Conservation (phyloP, 35 echinoderm and acorn worm genomes). For the Acanthaster planci region DNA sequence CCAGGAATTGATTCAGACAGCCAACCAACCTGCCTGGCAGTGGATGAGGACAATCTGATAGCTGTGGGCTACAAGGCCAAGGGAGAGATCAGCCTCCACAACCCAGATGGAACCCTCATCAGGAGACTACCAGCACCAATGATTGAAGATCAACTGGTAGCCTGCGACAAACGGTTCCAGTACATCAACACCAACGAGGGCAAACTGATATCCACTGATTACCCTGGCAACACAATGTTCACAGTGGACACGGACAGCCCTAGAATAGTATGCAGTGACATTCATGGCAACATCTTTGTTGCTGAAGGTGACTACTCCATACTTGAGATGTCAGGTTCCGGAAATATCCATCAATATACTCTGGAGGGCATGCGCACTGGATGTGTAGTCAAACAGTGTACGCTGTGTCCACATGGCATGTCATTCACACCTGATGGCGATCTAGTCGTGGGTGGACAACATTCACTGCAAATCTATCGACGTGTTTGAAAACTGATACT, state of each 20-base stretch:
- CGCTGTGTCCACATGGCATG: neutral
- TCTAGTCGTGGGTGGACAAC: neutral
- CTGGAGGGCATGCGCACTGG: neutral
- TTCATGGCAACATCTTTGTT: neutral
- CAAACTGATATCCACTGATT: neutral
- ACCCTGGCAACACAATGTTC: neutral
- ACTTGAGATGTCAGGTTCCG: too few relatives aligned
- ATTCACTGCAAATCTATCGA: neutral
- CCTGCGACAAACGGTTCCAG: neutral
- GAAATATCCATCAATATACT: neutral
- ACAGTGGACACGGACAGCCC: neutral
- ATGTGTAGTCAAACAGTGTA: neutral
- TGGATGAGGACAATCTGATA: slow-evolving; percentile 32
- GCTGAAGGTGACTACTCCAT: too few relatives aligned
- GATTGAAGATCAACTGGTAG: neutral
- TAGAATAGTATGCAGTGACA: neutral
- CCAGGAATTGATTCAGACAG: slow-evolving; percentile 13
- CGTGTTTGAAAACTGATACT: neutral
- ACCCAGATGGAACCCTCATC: slow-evolving; percentile 4
- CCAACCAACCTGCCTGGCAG: slow-evolving; percentile 31
- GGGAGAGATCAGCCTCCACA: slow-evolving; percentile 16
- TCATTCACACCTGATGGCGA: slow-evolving; percentile 4
- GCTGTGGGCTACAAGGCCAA: slow-evolving; percentile 21
- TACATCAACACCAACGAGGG: neutral
- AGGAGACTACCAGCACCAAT: neutral